Conservation (phyloP, 2,113 vertebrate species). For the Capreolus pygargus region DNA sequence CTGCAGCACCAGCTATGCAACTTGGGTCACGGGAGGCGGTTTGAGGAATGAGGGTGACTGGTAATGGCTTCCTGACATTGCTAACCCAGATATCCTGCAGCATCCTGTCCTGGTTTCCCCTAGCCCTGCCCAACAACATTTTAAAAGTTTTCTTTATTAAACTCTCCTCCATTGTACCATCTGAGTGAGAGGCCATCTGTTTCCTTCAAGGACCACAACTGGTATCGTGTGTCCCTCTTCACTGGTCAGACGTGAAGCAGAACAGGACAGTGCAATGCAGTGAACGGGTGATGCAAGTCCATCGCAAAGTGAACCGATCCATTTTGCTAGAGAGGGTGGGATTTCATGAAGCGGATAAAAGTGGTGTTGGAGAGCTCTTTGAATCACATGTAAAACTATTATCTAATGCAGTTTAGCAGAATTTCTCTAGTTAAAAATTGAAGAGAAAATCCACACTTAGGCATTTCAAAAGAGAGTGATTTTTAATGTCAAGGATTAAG, state of each 20-base stretch:
- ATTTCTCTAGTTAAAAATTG: background rate
- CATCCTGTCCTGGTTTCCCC: conserved; percentile 6
- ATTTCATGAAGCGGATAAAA: background rate
- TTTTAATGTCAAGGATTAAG: conserved; percentile 25
- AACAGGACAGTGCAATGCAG: too few relatives aligned
- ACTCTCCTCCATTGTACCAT: background rate
- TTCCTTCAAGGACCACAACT: background rate
- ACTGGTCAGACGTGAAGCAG: background rate
- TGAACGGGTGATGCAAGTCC: background rate
- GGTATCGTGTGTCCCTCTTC: background rate
- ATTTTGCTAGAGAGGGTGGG: background rate
- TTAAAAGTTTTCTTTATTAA: background rate
- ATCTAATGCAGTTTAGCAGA: background rate
- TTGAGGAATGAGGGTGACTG: background rate
- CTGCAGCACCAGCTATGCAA: background rate
- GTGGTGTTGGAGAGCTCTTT: background rate
- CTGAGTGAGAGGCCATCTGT: background rate
- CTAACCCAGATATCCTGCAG: background rate
- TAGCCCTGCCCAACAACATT: background rate
- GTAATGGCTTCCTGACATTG: conserved; percentile 3
- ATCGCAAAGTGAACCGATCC: background rate
- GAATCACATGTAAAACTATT: background rate
- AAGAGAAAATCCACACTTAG: background rate
- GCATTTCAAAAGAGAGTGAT: background rate
- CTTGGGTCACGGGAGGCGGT: background rate